A percentile compares a stretch with the other conserved stretches of the same genome.
Conservation (phyloP, 2,888 invertebrate genomes). For the Apeira syringaria region DNA sequence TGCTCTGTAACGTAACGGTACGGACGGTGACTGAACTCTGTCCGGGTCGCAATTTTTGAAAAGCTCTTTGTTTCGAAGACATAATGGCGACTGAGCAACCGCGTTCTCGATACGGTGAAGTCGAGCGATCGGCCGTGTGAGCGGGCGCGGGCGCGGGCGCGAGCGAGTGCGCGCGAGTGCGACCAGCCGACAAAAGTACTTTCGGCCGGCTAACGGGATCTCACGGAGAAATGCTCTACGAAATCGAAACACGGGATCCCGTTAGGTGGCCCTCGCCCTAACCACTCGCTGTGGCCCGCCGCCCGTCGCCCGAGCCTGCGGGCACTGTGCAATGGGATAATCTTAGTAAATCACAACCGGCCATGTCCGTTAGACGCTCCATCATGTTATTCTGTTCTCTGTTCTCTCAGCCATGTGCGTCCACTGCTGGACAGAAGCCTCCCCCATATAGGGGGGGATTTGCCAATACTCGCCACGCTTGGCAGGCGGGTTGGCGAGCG, state of each 20-base stretch:
- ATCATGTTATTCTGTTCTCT: conserved; percentile 40
- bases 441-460: no score
- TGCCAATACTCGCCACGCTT: no score
- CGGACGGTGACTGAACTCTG: conserved; percentile 40
- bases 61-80: conserved; percentile 68
- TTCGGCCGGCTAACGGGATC: conserved; percentile 81
- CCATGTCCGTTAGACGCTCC: conserved; percentile 42
- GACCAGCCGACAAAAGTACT: conserved; percentile 76
- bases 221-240: conserved; percentile 82
- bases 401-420: no score
- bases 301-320: conserved; percentile 20
- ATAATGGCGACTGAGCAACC: conserved; percentile 57
- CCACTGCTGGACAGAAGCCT: no score
- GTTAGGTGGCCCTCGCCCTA: conserved; percentile 77
- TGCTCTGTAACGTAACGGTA: conserved; percentile 40
- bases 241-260: conserved; percentile 83
- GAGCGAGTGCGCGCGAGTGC: conserved; percentile 54
- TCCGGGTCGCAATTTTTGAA: conserved; percentile 41
- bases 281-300: not conserved
- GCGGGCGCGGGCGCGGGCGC: conserved; percentile 48
- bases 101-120: conserved; percentile 74
- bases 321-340: conserved; percentile 50
- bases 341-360: conserved; percentile 65
- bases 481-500: no score
- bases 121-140: conserved; percentile 56